Conservation (phyloP, 2,113 vertebrate species). For the Zapornia atra region DNA sequence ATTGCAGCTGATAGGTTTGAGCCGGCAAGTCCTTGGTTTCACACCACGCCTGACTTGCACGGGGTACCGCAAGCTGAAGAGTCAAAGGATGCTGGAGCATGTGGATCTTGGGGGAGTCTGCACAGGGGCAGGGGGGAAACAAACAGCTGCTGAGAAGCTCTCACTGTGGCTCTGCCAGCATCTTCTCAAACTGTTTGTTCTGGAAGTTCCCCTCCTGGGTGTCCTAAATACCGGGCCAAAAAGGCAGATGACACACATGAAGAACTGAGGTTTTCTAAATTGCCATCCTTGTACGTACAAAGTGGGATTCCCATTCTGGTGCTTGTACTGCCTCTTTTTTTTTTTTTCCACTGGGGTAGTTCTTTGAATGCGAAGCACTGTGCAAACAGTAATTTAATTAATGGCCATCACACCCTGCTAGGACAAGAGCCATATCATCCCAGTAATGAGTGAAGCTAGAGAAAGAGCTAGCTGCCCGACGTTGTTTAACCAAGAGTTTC, state of each 20-base stretch:
- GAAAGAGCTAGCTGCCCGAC: background rate
- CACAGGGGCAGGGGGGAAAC: no score
- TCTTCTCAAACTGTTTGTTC: background rate
- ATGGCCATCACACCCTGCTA: background rate
- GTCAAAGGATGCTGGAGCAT: background rate
- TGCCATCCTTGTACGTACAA: background rate
- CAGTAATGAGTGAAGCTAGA: background rate
- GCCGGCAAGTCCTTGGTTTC: background rate
- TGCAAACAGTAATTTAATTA: background rate
- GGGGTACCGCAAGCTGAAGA: background rate
- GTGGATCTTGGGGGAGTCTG: background rate
- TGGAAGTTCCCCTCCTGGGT: background rate
- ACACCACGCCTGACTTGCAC: background rate
- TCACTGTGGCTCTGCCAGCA: background rate
- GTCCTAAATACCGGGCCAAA: background rate
- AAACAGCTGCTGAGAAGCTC: background rate
- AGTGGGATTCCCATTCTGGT: background rate
- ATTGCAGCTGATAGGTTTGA: background rate
- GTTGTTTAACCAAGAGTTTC: background rate
- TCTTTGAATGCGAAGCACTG: background rate
- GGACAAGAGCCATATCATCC: background rate
- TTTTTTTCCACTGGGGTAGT: background rate
- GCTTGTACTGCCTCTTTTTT: background rate
- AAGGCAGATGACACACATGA: background rate
- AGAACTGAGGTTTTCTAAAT: conserved; percentile 6